phyloP scores from a whole-genome alignment of 2,888 invertebrate species.

The Coenonympha glycerion region DNA sequence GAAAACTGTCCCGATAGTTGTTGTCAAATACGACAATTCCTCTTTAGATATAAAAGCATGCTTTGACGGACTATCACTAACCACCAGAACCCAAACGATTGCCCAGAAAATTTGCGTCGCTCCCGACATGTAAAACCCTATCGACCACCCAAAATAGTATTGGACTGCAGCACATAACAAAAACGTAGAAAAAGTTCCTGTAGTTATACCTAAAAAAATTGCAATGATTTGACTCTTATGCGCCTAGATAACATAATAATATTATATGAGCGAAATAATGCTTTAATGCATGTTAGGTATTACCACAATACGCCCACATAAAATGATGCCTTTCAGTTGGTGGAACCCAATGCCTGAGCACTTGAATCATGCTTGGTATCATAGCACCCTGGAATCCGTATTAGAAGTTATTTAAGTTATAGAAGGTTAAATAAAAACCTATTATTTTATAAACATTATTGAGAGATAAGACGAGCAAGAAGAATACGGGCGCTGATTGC shows the following conservation, averaged over 20 bases:
- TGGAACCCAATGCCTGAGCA: slow-evolving; percentile 64
- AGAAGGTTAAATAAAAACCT: no score
- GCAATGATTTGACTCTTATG: no score
- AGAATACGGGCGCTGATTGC: no score
- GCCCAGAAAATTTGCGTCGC: slow-evolving; percentile 72
- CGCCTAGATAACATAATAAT: no score
- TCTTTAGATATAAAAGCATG: slow-evolving; percentile 77
- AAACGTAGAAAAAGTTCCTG: slow-evolving; percentile 80
- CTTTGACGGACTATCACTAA: slow-evolving; percentile 77
- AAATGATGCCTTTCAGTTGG: slow-evolving; percentile 67
- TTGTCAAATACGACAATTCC: slow-evolving; percentile 77
- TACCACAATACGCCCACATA: slow-evolving; percentile 71
- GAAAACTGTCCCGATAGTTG: slow-evolving; percentile 70
- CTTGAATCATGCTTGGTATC: slow-evolving; percentile 69
- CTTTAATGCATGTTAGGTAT: not conserved
- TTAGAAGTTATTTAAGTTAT: no score
- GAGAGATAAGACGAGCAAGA: no score
- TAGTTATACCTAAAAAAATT: slow-evolving; percentile 54
- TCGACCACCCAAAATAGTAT: slow-evolving; percentile 77
- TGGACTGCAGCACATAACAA: slow-evolving; percentile 79
- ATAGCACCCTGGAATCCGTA: slow-evolving; percentile 54
- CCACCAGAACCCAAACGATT: slow-evolving; percentile 72
- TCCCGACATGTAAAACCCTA: slow-evolving; percentile 80
- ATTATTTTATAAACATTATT: no score
- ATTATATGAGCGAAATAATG: not conserved